phyloP scores from a whole-genome alignment of 2,888 invertebrate species.

The Camptogramma bilineatum region DNA sequence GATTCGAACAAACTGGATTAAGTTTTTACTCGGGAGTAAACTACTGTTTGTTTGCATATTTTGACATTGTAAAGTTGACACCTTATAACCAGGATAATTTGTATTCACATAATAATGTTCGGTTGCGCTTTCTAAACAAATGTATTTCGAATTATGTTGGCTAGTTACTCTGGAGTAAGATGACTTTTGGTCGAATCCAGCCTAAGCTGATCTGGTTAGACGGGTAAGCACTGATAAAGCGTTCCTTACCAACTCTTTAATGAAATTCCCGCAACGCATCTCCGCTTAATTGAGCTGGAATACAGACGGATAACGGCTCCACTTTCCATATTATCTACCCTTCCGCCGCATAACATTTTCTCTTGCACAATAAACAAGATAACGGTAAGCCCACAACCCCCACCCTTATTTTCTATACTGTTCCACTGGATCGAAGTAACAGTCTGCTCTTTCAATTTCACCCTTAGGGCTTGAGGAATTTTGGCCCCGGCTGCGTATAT shows the following conservation, averaged over 20 bases:
- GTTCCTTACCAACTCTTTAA: slow-evolving; percentile 21
- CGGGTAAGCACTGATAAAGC: too few species aligned
- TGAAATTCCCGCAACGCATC: slow-evolving; percentile 30
- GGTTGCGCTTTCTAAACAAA: too few species aligned
- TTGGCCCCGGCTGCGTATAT: slow-evolving; percentile 10
- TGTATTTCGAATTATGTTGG: too few species aligned
- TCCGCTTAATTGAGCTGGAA: slow-evolving; percentile 52
- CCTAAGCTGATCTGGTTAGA: too few species aligned
- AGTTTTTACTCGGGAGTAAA: too few species aligned
- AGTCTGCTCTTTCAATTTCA: slow-evolving; percentile 30
- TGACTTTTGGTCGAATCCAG: too few species aligned
- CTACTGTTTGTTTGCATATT: too few species aligned
- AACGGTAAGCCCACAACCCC: slow-evolving; percentile 40
- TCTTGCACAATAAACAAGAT: slow-evolving; percentile 51
- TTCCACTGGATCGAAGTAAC: slow-evolving; percentile 23
- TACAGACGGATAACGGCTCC: slow-evolving; percentile 46
- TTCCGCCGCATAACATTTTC: slow-evolving; percentile 55
- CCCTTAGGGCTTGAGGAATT: slow-evolving; percentile 23
- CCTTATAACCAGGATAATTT: too few species aligned
- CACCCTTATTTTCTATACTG: slow-evolving; percentile 24
- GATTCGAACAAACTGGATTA: too few species aligned
- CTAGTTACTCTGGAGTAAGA: too few species aligned
- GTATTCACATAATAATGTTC: too few species aligned
- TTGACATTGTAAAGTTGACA: too few species aligned
- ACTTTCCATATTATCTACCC: slow-evolving; percentile 58